phyloP scores from a whole-genome alignment of 2,113 vertebrate species.

The Mastomys coucha region DNA sequence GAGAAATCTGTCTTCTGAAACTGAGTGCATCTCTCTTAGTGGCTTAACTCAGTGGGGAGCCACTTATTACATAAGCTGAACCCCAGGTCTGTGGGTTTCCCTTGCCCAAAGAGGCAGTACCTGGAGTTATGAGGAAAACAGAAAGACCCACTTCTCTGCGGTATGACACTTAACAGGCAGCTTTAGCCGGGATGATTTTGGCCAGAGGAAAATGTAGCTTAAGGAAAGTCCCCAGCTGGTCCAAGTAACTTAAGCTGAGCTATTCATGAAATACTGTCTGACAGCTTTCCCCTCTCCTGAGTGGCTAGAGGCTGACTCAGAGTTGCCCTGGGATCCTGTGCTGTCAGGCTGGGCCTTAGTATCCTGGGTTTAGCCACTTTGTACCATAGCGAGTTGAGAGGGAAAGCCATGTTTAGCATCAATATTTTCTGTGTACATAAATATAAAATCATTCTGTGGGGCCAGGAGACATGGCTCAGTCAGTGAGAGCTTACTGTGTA shows the following conservation, averaged over 20 bases:
- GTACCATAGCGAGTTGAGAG: background rate
- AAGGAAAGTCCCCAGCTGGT: slow-evolving; percentile 83
- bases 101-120: slow-evolving; percentile 77
- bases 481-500: background rate
- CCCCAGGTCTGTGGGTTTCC: slow-evolving; percentile 82
- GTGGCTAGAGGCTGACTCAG: slow-evolving; percentile 52
- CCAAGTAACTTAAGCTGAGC: slow-evolving; percentile 76
- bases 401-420: slow-evolving; percentile 5
- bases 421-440: background rate
- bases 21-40: slow-evolving; percentile 80
- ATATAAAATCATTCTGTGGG: background rate
- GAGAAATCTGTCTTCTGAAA: slow-evolving; percentile 76
- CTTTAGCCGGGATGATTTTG: slow-evolving; percentile 78
- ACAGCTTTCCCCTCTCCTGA: slow-evolving; percentile 31
- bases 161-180: slow-evolving; percentile 82
- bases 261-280: slow-evolving; percentile 77
- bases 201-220: slow-evolving; percentile 84
- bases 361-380: slow-evolving; percentile 53
- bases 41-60: slow-evolving; percentile 82
- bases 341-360: slow-evolving; percentile 25
- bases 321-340: slow-evolving; percentile 44
- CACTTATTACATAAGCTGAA: slow-evolving; percentile 82
- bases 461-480: background rate
- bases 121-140: slow-evolving; percentile 86
- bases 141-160: slow-evolving; percentile 82